phyloP scores from a whole-genome alignment of 2,797 vertebrate genomes.

The Cyclopterus lumpus region DNA sequence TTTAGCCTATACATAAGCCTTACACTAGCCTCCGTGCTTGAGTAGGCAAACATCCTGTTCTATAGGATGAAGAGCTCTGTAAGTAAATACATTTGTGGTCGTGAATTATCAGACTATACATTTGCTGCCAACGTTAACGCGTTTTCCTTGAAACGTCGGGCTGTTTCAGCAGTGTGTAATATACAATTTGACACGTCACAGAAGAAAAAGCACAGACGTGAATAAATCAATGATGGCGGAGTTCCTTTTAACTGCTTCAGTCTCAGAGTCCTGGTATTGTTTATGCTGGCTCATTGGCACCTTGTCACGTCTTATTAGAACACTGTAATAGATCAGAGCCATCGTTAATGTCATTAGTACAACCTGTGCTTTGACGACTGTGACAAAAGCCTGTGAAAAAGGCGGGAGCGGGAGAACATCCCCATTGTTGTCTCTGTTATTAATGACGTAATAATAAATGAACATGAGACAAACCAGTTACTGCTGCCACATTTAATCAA shows the following conservation, averaged over 20 bases:
- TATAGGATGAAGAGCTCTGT: neutral
- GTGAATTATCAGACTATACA: neutral
- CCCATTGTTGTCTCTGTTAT: neutral
- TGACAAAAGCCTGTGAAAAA: constrained; percentile 1
- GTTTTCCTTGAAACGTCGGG: neutral
- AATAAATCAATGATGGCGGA: neutral
- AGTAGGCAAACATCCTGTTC: constrained; percentile 3
- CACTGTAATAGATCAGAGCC: neutral
- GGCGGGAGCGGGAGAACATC: neutral
- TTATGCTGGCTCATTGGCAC: neutral
- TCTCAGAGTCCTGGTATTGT: neutral
- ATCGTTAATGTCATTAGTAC: neutral
- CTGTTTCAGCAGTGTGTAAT: neutral
- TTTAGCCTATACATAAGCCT: neutral
- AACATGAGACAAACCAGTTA: neutral
- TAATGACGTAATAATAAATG: no score
- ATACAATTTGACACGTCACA: neutral
- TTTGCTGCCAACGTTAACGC: neutral
- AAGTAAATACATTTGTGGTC: neutral
- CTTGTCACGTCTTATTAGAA: neutral
- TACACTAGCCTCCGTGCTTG: neutral
- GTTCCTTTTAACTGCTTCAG: neutral
- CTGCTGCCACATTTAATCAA: neutral
- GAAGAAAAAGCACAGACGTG: neutral
- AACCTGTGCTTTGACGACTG: neutral